These are phyloP conservation scores for Macaca nemestrina DNA, from an alignment of 2,113 vertebrate genomes.

Conservation along the genomic window DNA sequence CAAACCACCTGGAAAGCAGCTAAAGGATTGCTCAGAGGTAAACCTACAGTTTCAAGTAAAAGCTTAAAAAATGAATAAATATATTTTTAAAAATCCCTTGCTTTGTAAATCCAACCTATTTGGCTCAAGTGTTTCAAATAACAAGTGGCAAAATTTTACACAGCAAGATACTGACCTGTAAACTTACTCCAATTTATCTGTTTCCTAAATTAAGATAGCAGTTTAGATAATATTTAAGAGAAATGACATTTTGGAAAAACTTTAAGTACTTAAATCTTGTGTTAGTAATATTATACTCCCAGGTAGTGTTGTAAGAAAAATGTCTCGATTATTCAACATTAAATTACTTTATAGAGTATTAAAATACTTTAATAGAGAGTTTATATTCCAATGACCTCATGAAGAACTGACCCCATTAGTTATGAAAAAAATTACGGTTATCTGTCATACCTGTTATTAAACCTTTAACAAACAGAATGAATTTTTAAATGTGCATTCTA, in stretches of 20 bases:
- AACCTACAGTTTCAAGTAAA: neutral
- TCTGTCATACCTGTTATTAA: neutral
- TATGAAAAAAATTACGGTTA: neutral
- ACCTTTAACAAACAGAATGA: neutral
- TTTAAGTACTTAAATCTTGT: conserved; percentile 4
- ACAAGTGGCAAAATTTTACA: conserved; percentile 15
- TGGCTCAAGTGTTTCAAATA: conserved; percentile 19
- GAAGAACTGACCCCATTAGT: neutral
- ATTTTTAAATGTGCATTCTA: neutral
- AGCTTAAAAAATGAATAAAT: neutral
- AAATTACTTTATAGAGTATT: neutral
- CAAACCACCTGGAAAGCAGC: neutral
- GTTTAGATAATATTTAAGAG: neutral
- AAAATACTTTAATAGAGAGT: neutral
- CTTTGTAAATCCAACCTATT: neutral
- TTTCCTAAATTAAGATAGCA: neutral
- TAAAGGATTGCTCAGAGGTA: neutral
- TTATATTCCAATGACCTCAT: neutral
- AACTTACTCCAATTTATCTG: neutral
- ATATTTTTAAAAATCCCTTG: neutral
- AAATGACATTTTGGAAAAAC: neutral
- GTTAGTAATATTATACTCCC: neutral
- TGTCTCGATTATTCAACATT: neutral
- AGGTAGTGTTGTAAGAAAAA: neutral
- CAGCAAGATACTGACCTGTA: neutral